Evolutionary conservation across 2,888 invertebrate species (phyloP).

Genomic region (Xanthorhoe designata): DNA sequence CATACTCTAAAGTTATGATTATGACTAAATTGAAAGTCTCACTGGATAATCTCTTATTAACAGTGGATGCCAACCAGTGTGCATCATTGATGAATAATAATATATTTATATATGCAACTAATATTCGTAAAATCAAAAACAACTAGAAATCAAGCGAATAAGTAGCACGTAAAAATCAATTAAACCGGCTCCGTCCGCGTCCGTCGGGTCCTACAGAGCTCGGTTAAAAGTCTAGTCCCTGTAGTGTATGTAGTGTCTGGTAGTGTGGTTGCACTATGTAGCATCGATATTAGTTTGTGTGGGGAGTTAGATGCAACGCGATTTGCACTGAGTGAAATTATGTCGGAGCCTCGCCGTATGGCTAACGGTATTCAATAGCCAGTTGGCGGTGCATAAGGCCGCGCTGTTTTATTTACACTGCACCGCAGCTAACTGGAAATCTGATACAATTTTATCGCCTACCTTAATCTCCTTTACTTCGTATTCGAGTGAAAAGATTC

Average conservation of each 20-base stretch:
- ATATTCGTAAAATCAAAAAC: constrained; percentile 5
- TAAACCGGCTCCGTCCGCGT: constrained; percentile 28
- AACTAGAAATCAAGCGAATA: constrained; percentile 29
- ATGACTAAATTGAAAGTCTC: not conserved
- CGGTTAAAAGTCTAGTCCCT: constrained; percentile 29
- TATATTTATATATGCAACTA: not conserved
- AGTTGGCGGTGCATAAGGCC: constrained; percentile 64
- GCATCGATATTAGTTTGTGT: constrained; percentile 34
- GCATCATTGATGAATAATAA: not conserved
- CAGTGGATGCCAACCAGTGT: not conserved
- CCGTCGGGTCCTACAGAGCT: constrained; percentile 20
- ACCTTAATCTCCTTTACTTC: constrained; percentile 21
- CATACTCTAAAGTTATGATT: too few relatives aligned
- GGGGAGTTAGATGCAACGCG: constrained; percentile 52
- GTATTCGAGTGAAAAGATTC: constrained; percentile 13
- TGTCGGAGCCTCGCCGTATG: constrained; percentile 62
- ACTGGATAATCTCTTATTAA: not conserved
- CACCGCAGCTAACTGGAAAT: constrained; percentile 57
- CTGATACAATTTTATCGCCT: constrained; percentile 50
- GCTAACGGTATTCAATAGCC: constrained; percentile 71
- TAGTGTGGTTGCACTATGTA: constrained; percentile 32
- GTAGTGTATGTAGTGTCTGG: constrained; percentile 29
- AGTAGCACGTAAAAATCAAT: constrained; percentile 38
- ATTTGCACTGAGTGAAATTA: constrained; percentile 65
- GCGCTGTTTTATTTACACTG: constrained; percentile 66